These are phyloP conservation scores for Miltochrista miniata DNA, from an alignment of 2,888 invertebrate species.

Conservation along the genomic window DNA sequence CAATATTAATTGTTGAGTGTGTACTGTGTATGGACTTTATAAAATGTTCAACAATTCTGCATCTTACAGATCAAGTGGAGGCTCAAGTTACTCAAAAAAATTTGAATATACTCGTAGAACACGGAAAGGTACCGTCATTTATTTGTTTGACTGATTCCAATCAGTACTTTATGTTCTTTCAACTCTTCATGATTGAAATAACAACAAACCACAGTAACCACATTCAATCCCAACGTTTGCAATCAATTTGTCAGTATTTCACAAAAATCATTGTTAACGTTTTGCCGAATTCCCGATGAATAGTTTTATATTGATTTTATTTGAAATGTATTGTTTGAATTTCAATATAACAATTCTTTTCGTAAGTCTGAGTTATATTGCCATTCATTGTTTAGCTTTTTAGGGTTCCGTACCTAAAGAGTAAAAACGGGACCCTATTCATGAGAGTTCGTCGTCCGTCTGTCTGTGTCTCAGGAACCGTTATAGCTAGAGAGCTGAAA, in stretches of 20 bases:
- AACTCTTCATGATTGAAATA: slow-evolving; percentile 48
- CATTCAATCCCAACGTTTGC: slow-evolving; percentile 53
- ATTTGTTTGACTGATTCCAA: slow-evolving; percentile 31
- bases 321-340: not conserved
- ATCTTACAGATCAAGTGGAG: slow-evolving; percentile 48
- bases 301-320: not conserved
- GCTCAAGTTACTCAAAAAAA: slow-evolving; percentile 45
- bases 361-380: not conserved
- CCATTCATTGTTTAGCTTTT: too few relatives aligned
- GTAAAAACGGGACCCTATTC: too few relatives aligned
- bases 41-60: slow-evolving; percentile 68
- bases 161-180: slow-evolving; percentile 28
- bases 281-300: slow-evolving; percentile 1
- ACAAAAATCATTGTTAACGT: slow-evolving; percentile 21
- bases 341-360: not conserved
- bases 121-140: slow-evolving; percentile 49
- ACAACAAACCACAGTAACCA: slow-evolving; percentile 44
- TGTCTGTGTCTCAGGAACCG: too few relatives aligned
- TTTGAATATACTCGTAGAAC: slow-evolving; percentile 36
- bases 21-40: slow-evolving; percentile 12
- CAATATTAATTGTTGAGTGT: slow-evolving; percentile 15
- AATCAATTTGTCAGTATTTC: slow-evolving; percentile 42
- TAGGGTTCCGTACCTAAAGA: too few relatives aligned
- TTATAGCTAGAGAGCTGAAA: too few relatives aligned
- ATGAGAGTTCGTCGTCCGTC: too few relatives aligned